Conservation (phyloP, 2,113 vertebrate genomes). For the Bos taurus region ARS-UCD2.0 NC_037328.1:124702001-124702500, state of each 20-base stretch:
- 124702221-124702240: background rate
- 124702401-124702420: background rate
- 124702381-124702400: background rate
- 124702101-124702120: background rate
- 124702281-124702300: background rate
- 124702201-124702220: background rate
- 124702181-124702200: background rate
- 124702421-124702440: background rate
- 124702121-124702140: background rate
- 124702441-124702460: background rate
- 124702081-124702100: background rate
- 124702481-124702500: background rate
- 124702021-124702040: background rate
- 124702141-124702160: background rate
- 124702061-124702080: background rate
- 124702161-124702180: background rate
- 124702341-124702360: background rate
- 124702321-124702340: background rate
- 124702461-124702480: background rate
- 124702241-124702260: background rate
- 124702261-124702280: background rate
- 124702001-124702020: background rate
- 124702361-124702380: background rate
- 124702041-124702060: background rate
- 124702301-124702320: background rate